A percentile compares a stretch with the other conserved stretches of the same genome.
Conservation (phyloP, 2,797 vertebrate species). For the Petrocephalus schoutedeni region DNA sequence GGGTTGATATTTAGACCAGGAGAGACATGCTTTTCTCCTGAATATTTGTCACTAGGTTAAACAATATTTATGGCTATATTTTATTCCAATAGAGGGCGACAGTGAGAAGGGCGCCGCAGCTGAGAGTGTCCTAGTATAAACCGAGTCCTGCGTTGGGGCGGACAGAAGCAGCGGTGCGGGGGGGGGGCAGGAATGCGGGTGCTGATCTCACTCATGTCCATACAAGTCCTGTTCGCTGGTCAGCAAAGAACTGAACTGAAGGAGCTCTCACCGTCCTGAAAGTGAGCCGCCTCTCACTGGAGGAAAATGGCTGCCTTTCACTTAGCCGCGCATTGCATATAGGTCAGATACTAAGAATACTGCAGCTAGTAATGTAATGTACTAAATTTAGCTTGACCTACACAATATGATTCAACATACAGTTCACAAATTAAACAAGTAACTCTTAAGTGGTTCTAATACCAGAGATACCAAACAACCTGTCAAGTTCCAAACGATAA, state of each 20-base stretch:
- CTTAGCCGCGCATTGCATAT: neutral
- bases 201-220: conserved; percentile 24
- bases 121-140: neutral
- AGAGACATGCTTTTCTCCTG: neutral
- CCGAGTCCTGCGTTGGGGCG: neutral
- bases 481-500: neutral
- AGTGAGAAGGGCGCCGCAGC: neutral
- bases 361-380: neutral
- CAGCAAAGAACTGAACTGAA: neutral
- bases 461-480: neutral
- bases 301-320: neutral
- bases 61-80: neutral
- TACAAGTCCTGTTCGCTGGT: conserved; percentile 28
- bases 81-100: neutral
- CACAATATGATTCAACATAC: neutral
- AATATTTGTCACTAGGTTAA: neutral
- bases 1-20: neutral
- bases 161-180: neutral
- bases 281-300: neutral
- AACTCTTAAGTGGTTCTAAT: neutral
- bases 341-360: neutral
- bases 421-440: neutral
- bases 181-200: conserved; percentile 17
- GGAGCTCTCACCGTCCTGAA: neutral
- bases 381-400: neutral